Conservation (phyloP, 1,140 invertebrate species). For the Plutomurus gul region DNA sequence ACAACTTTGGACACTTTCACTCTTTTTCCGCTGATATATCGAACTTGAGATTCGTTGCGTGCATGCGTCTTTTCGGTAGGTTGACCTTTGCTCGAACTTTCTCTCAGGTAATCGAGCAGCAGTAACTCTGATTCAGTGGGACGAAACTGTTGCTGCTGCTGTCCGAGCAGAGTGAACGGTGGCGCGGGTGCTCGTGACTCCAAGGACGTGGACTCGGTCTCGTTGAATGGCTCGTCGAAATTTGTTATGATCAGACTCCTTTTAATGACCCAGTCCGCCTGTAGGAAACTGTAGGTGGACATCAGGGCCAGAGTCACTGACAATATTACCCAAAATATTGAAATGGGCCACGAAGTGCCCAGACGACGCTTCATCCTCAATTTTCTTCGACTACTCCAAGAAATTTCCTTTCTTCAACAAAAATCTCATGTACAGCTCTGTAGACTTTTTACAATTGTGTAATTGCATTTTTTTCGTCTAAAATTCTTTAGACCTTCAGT, state of each 20-base stretch:
- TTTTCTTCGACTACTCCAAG: neutral
- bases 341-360: constrained; percentile 44
- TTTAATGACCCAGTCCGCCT: constrained; percentile 50
- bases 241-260: constrained; percentile 39
- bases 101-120: neutral
- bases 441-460: no score
- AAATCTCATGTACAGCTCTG: no score
- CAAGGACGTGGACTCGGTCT: neutral
- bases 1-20: constrained; percentile 43
- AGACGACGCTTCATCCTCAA: constrained; percentile 3
- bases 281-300: constrained; percentile 48
- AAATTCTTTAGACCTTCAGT: no score
- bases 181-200: neutral
- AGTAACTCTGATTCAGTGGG: no score
- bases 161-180: neutral
- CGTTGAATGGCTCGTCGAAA: constrained; percentile 13
- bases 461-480: no score
- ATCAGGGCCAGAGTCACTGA: constrained; percentile 36
- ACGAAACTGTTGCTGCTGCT: neutral
- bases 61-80: neutral
- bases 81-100: neutral
- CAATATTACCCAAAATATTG: constrained; percentile 44
- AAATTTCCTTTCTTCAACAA: neutral
- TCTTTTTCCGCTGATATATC: neutral
- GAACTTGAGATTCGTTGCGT: neutral